Percentiles rank a stretch among this genome's conserved stretches.
These are phyloP conservation scores for Platyrinchus mystaceus DNA, from an alignment of 2,797 vertebrate genomes.

Conservation along the genomic window DNA sequence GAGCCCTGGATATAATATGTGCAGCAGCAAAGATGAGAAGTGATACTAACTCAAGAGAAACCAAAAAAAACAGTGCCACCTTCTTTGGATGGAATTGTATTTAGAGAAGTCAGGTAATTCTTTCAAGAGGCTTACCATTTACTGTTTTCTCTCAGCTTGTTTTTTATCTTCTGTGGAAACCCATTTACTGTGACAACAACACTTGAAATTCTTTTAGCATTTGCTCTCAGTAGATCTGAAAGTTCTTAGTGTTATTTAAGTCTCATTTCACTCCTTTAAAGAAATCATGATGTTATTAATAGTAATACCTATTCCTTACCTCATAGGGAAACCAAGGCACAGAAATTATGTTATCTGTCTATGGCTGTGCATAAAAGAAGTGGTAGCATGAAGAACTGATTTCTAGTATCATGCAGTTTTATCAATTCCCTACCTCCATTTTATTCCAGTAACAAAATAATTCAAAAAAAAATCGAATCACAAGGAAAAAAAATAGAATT, in stretches of 20 bases:
- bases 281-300: not conserved
- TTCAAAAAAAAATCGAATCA: not conserved
- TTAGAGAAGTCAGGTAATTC: not conserved
- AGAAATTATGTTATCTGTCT: not conserved
- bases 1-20: not conserved
- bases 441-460: not conserved
- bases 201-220: not conserved
- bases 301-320: not conserved
- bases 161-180: not conserved
- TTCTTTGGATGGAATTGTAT: not conserved
- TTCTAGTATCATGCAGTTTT: not conserved
- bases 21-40: not conserved
- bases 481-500: rapidly evolving
- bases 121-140: not conserved
- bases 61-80: not conserved
- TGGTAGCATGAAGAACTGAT: not conserved
- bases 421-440: not conserved
- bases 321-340: not conserved
- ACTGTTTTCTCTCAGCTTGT: not conserved
- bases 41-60: not conserved
- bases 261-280: not conserved
- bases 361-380: not conserved
- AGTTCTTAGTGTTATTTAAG: not conserved
- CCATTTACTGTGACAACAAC: not conserved
- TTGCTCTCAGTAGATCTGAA: not conserved